Evolutionary conservation across 2,888 invertebrate genomes (phyloP), one percentile per base, ranked within the genome.

Genomic region (Diloba caeruleocephala): DNA sequence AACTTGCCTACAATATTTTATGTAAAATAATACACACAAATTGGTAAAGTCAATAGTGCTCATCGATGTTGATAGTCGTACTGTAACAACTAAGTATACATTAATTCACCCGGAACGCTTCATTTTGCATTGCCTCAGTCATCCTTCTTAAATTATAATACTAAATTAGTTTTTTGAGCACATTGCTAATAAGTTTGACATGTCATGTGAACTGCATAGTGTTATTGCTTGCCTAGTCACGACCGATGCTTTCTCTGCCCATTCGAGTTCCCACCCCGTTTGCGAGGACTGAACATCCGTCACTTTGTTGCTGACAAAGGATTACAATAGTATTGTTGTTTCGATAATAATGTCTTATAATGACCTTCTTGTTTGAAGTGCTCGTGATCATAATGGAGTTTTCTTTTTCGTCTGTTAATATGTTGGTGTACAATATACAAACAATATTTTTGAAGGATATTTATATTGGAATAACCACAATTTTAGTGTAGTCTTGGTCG

Each of bases 241-340:
- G 71, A 70, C 42, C 41, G 25, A 34, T 44, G 71, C 76, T 79
- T 79, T 78, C 78, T 70, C 77, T 65, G 41, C 12, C 23, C 29
- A n/a, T n/a, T n/a, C n/a, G n/a, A n/a, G 65, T 72, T 77, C 71
- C 62, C 76, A 75, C 65, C 75, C 72, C 51, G 51, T 49, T 42
- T 46, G n/a, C 32, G 43, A 52, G 41, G 56, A 53, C 38, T 50
- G 52, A 57, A 59, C 61, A 67, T 66, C 48, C 51, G 57, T 65
- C 70, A 70, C 44, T 70, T 42, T 59, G 58, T 42, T 59, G 58
- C 68, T 68, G 61, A 56, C 65, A 68, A 71, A 71, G 71, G 71
- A 62, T 50, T 31, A 56, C 57, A 70, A 70, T 67, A 59, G 54
- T 50, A 63, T 56, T 52, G 65, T 49, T 44, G 52, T 68, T 71